A percentile compares a stretch with the other conserved stretches of the same genome.
Conservation (phyloP, 2,113 vertebrate species). For the Grammomys dolichurus region DNA sequence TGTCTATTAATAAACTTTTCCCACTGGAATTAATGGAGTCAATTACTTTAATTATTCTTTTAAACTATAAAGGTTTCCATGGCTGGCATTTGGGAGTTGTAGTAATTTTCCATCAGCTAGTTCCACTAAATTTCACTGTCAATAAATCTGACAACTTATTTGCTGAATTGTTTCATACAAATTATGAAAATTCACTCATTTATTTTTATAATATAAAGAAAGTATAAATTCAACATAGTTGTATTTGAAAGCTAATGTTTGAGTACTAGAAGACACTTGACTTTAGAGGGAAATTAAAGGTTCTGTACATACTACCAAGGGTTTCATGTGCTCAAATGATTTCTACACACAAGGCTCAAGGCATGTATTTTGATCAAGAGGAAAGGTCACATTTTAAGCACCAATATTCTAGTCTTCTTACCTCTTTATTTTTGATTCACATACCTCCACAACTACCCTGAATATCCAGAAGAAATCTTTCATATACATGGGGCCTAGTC, state of each 20-base stretch:
- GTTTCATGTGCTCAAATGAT: neutral
- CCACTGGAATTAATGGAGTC: neutral
- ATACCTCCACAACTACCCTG: neutral
- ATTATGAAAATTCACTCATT: neutral
- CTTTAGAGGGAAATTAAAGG: neutral
- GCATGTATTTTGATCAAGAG: neutral
- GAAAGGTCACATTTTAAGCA: neutral
- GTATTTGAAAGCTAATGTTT: neutral
- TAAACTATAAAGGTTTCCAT: neutral
- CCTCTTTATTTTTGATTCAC: neutral
- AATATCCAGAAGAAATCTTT: neutral
- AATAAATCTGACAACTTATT: neutral
- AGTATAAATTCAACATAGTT: neutral
- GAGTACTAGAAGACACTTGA: neutral
- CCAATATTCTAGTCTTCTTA: neutral
- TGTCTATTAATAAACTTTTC: neutral
- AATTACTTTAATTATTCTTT: constrained; percentile 1
- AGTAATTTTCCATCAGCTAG: neutral
- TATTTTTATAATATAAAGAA: constrained; percentile 43
- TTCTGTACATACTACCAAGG: neutral
- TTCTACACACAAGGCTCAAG: neutral
- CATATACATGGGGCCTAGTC: neutral
- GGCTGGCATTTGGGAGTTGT: neutral
- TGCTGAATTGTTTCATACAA: neutral
- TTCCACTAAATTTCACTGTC: neutral